These are phyloP conservation scores for Dipodomys stephensi DNA, from an alignment of 2,113 vertebrate genomes.

Conservation along the genomic window DNA sequence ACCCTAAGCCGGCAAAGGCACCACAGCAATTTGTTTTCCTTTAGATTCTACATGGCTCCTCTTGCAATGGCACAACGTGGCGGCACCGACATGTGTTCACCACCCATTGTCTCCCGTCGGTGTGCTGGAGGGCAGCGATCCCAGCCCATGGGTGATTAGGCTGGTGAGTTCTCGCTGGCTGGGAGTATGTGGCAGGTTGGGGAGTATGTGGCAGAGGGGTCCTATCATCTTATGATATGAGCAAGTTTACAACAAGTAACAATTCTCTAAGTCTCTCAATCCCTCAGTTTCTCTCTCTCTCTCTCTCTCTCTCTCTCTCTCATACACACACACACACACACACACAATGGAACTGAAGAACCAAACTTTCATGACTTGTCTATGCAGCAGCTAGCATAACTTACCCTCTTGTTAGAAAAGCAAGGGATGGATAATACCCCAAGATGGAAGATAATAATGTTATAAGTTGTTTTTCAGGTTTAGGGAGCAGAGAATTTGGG, in stretches of 20 bases:
- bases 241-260: not conserved
- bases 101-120: fast-evolving
- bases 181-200: no score
- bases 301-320: no score
- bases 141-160: no score
- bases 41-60: not conserved
- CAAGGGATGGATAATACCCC: fast-evolving
- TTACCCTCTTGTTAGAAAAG: not conserved
- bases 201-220: not conserved
- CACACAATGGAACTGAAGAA: not conserved
- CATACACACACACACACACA: not conserved
- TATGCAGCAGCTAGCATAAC: no score
- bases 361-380: no score
- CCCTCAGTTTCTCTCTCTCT: not conserved
- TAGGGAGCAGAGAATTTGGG: not conserved
- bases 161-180: not conserved
- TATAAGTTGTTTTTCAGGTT: not conserved
- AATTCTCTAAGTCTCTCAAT: no score
- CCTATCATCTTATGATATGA: not conserved
- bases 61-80: fast-evolving
- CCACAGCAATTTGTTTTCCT: no score
- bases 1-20: fast-evolving
- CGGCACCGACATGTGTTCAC: fast-evolving
- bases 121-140: fast-evolving
- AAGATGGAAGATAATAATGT: not conserved